Percentiles rank a stretch among this genome's conserved stretches.
These are phyloP conservation scores for Eunapius fragilis DNA, from an alignment of 37 sponge, comb jelly and placozoan species.

Conservation along the genomic window DNA sequence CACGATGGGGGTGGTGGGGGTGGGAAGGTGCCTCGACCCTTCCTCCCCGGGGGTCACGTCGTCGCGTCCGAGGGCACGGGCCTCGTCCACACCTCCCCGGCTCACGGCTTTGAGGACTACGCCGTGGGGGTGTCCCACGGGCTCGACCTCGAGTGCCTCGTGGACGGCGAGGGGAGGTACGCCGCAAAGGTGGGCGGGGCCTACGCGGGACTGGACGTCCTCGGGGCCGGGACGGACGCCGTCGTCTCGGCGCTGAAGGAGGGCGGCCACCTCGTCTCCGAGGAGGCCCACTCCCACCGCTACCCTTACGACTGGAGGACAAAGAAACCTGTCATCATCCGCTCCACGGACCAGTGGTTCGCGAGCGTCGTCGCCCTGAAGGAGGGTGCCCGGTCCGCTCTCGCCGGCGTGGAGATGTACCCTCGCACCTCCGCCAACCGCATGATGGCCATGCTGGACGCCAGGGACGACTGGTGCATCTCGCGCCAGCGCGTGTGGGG, in stretches of 20 bases:
- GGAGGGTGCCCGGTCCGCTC: conserved; percentile 48
- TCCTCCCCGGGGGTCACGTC: conserved; percentile 79
- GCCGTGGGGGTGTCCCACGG: conserved; percentile 59
- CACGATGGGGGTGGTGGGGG: not conserved
- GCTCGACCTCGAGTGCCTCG: conserved; percentile 68
- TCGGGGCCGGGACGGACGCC: conserved; percentile 70
- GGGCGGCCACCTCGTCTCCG: conserved; percentile 15
- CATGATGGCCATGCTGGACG: conserved; percentile 59
- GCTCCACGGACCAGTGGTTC: conserved; percentile 97
- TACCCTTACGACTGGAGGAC: conserved; percentile 94
- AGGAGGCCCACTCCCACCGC: conserved; percentile 65
- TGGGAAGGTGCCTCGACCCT: conserved; percentile 5
- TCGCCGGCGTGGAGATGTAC: conserved; percentile 65
- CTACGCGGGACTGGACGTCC: conserved; percentile 58
- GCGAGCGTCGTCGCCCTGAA: conserved; percentile 63
- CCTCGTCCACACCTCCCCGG: conserved; percentile 93
- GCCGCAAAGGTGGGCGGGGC: conserved; percentile 40
- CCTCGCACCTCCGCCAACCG: conserved; percentile 46
- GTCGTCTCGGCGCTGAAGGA: conserved; percentile 38
- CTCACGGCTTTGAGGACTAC: conserved; percentile 91
- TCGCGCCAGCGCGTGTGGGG: conserved; percentile 90
- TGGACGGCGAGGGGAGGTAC: conserved; percentile 78
- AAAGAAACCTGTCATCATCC: conserved; percentile 83
- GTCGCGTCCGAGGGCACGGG: conserved; percentile 80
- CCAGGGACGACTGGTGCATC: conserved; percentile 89